These are phyloP conservation scores for Encarsia formosa DNA, from an alignment of 2,888 invertebrate species.

Conservation along the genomic window DNA sequence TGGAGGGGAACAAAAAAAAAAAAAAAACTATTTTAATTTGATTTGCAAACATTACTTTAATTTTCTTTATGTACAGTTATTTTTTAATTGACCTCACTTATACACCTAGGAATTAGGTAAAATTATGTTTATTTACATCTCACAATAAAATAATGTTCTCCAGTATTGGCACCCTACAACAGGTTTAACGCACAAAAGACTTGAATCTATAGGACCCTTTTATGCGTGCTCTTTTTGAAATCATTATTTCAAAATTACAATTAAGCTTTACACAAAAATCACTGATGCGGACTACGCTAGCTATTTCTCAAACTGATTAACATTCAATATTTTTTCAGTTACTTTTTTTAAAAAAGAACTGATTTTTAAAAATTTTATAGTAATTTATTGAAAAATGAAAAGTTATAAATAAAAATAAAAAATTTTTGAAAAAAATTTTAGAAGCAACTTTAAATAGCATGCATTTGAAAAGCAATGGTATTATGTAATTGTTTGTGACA, in stretches of 20 bases:
- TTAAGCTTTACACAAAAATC: slow-evolving; percentile 19
- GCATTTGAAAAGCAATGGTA: too few relatives aligned
- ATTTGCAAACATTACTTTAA: slow-evolving; percentile 23
- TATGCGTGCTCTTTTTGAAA: slow-evolving; percentile 28
- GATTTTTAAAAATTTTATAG: too few relatives aligned
- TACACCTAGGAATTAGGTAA: slow-evolving; percentile 23
- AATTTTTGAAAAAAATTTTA: too few relatives aligned
- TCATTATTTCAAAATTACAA: slow-evolving; percentile 17
- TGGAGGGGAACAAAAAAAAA: not conserved
- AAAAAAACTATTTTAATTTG: slow-evolving; percentile 1
- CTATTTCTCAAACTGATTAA: slow-evolving; percentile 6
- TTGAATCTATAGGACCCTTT: slow-evolving; percentile 28
- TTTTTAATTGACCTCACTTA: slow-evolving; percentile 15
- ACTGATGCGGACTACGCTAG: slow-evolving; percentile 17
- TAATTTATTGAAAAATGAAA: too few relatives aligned
- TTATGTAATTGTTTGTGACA: too few relatives aligned
- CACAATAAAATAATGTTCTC: slow-evolving; percentile 25
- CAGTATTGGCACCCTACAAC: slow-evolving; percentile 27
- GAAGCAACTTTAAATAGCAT: too few relatives aligned
- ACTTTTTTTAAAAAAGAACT: too few relatives aligned
- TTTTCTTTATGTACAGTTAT: slow-evolving; percentile 21
- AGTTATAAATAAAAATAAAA: too few relatives aligned
- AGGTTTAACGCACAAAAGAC: slow-evolving; percentile 24
- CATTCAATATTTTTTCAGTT: not conserved
- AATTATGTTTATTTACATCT: slow-evolving; percentile 24